Evolutionary conservation across 1,140 invertebrate genomes (phyloP).

Genomic region (Cotesia glomerata): DNA sequence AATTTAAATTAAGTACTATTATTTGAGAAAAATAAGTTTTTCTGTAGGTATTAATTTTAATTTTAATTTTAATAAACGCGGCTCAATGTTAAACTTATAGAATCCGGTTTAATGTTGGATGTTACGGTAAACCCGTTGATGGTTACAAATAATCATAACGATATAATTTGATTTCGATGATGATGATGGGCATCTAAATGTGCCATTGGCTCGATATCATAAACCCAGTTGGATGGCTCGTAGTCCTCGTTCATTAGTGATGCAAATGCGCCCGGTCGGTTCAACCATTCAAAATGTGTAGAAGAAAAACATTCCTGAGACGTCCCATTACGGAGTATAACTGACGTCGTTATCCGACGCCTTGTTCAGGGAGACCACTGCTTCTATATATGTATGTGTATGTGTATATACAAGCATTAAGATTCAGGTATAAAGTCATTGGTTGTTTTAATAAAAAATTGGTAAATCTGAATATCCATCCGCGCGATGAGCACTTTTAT

Average conservation of each 20-base stretch:
- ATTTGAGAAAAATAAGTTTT: too few species aligned
- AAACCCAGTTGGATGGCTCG: conserved; percentile 10
- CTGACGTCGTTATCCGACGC: conserved; percentile 38
- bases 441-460: too few species aligned
- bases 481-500: too few species aligned
- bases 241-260: conserved; percentile 36
- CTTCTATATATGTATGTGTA: neutral
- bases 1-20: too few species aligned
- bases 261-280: conserved; percentile 36
- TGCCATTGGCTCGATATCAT: conserved; percentile 23
- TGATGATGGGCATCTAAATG: conserved; percentile 21
- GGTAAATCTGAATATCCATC: too few species aligned
- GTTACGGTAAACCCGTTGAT: too few species aligned
- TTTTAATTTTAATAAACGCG: too few species aligned
- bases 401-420: neutral
- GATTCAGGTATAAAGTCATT: too few species aligned
- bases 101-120: too few species aligned
- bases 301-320: conserved; percentile 28
- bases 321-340: conserved; percentile 37
- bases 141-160: conserved; percentile 11
- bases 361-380: conserved; percentile 26
- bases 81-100: too few species aligned
- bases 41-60: too few species aligned
- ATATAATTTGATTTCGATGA: conserved; percentile 34
- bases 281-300: conserved; percentile 33